These are phyloP conservation scores for Sprattus sprattus DNA, from an alignment of 2,113 vertebrate genomes.

Conservation along the genomic window DNA sequence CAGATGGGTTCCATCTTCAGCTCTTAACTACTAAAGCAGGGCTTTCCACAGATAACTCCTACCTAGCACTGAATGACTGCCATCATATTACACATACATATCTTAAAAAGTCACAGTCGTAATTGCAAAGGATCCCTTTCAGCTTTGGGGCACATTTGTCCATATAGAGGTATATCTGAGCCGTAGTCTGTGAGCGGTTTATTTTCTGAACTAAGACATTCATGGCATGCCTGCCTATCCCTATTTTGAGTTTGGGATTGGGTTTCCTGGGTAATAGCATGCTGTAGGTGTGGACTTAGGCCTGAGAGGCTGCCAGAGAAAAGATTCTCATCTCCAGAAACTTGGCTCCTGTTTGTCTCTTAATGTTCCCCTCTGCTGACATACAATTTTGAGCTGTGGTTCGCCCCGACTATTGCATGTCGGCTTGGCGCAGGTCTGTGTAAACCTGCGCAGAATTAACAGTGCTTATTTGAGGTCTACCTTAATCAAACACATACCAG, in stretches of 20 bases:
- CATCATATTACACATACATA: neutral
- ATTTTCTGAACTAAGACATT: slow-evolving; percentile 10
- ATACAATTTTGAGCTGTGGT: slow-evolving; percentile 3
- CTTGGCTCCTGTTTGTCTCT: neutral
- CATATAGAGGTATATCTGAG: slow-evolving; percentile 13
- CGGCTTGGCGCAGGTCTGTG: slow-evolving; percentile 8
- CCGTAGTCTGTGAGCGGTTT: neutral
- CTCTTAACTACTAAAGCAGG: neutral
- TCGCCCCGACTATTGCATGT: neutral
- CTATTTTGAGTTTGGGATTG: neutral
- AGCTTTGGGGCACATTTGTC: neutral
- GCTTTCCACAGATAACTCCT: neutral
- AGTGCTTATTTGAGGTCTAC: slow-evolving; percentile 43
- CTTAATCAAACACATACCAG: slow-evolving; percentile 39
- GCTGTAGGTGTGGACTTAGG: neutral
- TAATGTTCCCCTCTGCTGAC: slow-evolving; percentile 7
- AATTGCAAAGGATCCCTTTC: neutral
- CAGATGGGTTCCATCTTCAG: neutral
- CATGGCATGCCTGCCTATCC: neutral
- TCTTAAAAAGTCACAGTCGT: neutral
- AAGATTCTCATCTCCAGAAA: slow-evolving; percentile 65
- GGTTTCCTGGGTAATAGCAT: slow-evolving; percentile 11
- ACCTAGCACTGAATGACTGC: neutral
- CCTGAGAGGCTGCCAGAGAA: slow-evolving; percentile 19
- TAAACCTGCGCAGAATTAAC: slow-evolving; percentile 22